Base-by-base conservation (phyloP, 2,888 invertebrate genomes). In the Diaphora mendica region DNA sequence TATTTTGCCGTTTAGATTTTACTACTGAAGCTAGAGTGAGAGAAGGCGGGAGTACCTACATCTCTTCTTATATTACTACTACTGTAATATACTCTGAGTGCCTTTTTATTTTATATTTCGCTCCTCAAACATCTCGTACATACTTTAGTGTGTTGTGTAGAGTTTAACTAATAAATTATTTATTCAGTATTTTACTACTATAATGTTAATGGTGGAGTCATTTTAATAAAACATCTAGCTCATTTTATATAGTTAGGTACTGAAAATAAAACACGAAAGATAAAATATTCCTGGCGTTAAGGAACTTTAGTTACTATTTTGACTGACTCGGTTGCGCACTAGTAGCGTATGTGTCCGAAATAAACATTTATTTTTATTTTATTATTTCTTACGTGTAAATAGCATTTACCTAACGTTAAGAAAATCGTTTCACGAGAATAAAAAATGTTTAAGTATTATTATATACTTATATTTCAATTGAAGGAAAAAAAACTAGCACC, bases 71-170 rank as follows among this genome's bases (percentile, higher is more conserved):
- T 44, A 66, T 66, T 66, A 64, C 44, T 64, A 64, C 64, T 23
- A 23, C 64, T 48, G 23, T 55, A n/a, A n/a, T 55, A n/a, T 23
- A 64, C 15, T 59, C 59, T 55, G 59, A 64, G 62, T 70, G 55
- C 48, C 62, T 62, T 62, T 67, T 30, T 62, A 62, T 42, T 72
- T 66, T 59, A 59, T 42, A 72, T 67, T 66, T 71, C 55, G 42
- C 71, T 65, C 48, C 20, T 26, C 48, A 66, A 67, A 44, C 44
- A 11, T 44, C 30, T n/a, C 26, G 26, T n/a, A 26, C 3, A 13
- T 15, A 59, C 59, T 59, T n/a, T n/a, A 55, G 3, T 59, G 15
- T 59, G 15, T 26, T 4, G 26, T 67, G 44, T 44, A 44, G 17
- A 66, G 17, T 26, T 55, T 55, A 2, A 55, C n/a, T n/a, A 55